Conservation (phyloP, 2,113 vertebrate species). For the Passer domesticus region DNA sequence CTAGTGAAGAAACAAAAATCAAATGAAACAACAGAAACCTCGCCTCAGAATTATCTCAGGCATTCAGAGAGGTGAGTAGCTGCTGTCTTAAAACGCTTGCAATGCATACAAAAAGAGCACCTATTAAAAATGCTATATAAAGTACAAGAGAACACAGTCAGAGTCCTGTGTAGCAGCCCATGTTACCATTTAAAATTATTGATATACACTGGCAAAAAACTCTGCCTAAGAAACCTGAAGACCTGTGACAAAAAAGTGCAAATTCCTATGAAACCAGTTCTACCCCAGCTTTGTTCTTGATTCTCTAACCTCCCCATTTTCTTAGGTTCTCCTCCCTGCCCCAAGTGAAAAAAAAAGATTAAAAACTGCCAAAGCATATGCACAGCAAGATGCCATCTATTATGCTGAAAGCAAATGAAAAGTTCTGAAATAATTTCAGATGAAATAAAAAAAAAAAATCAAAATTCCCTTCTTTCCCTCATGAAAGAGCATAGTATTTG, state of each 20-base stretch:
- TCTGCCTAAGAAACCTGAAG: not conserved
- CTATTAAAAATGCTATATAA: not conserved
- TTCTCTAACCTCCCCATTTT: not conserved
- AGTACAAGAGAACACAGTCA: not conserved
- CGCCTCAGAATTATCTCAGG: not conserved
- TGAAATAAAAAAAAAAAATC: not conserved
- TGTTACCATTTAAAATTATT: not conserved
- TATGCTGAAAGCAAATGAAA: not conserved
- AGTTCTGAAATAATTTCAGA: not conserved
- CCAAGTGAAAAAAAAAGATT: not conserved
- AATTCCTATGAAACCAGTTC: not conserved
- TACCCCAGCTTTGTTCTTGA: not conserved
- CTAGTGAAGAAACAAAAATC: conserved; percentile 69
- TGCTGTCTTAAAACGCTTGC: not conserved
- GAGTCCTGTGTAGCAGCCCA: not conserved
- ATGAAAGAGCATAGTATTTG: not conserved
- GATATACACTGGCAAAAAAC: not conserved
- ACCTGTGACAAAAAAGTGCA: not conserved
- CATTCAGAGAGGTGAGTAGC: not conserved
- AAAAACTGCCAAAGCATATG: not conserved
- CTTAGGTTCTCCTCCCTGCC: not conserved
- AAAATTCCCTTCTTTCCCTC: not conserved
- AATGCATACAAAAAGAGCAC: not conserved
- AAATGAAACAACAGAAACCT: not conserved
- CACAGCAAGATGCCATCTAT: not conserved